Base-by-base conservation (phyloP, 2,888 invertebrate species). In the Gerris lacustris region DNA sequence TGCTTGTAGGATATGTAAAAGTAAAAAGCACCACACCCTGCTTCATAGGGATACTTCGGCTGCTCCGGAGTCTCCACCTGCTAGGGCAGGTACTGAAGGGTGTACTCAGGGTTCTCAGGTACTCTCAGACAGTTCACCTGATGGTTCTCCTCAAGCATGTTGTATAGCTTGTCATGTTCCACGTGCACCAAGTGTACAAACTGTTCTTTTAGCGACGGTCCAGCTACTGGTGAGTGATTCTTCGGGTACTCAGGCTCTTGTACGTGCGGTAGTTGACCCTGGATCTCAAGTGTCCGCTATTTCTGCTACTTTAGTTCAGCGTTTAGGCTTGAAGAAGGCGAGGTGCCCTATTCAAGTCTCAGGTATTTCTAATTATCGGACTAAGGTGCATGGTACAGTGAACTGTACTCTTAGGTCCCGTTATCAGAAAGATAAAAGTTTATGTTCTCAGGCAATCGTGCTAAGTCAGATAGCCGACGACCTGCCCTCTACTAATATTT, bases 201-300 rank as follows among this genome's bases (percentile, higher is more conserved):
- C 6, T n/a, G 69, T 71, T n/a, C 11, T 72, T 5, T 63, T 73
- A 67, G 73, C 71, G n/a, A 71, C 73, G 17, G 69, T 66, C 5
- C 7, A 67, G 31, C 69, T 67, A 7, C 63, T 67, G 18, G 67
- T 71, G 6, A 6, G 17, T n/a, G 66, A 71, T 45, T 66, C 69
- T 62, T 44, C 45, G 45, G 72, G 72, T 62, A 44, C 68, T 6
- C 71, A 43, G 11, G n/a, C 45, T 15, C 15, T 62, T 5, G 44
- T 72, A 2, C 15, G 72, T 18, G 18, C 67, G 45, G 71, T 72
- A 6, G 68, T 72, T 6, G 72, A 72, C 18, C 15, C 63, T 44
- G 70, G 63, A 11, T 68, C 68, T 47, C 71, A 72, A 6, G 17
- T 45, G 17, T 69, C 72, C 5, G 69, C 66, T 43, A 63, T 72